Conservation (phyloP, 2,888 invertebrate species). For the Brachyopa scutellaris region DNA sequence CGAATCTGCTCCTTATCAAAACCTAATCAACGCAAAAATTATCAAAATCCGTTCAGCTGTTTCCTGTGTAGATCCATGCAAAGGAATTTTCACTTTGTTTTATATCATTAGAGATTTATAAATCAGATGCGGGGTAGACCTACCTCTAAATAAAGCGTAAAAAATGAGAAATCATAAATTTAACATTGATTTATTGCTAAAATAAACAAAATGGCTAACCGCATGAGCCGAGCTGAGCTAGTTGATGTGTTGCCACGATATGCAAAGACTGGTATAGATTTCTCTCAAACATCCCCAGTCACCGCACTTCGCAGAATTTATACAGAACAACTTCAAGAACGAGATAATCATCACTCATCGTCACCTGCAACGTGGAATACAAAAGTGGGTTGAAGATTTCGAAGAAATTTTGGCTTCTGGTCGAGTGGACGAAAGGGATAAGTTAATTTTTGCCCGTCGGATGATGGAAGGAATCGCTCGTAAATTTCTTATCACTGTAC, state of each 20-base stretch:
- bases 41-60: no score
- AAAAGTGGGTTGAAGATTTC: conserved; percentile 21
- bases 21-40: no score
- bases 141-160: no score
- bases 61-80: no score
- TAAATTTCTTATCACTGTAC: conserved; percentile 1
- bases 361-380: no score
- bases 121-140: no score
- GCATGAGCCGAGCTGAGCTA: background rate
- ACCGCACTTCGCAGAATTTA: background rate
- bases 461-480: conserved; percentile 13
- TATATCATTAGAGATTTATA: no score
- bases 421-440: conserved; percentile 13
- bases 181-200: no score
- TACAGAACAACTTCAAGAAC: background rate
- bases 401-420: conserved; percentile 15
- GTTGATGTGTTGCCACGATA: background rate
- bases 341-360: no score
- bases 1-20: no score
- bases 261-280: background rate
- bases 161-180: no score
- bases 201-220: background rate
- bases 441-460: conserved; percentile 1
- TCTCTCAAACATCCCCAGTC: background rate
- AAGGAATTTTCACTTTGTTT: no score